Percentiles rank a stretch among this genome's conserved stretches.
Conservation (phyloP, 1,140 invertebrate genomes). For the Sipha flava region DNA sequence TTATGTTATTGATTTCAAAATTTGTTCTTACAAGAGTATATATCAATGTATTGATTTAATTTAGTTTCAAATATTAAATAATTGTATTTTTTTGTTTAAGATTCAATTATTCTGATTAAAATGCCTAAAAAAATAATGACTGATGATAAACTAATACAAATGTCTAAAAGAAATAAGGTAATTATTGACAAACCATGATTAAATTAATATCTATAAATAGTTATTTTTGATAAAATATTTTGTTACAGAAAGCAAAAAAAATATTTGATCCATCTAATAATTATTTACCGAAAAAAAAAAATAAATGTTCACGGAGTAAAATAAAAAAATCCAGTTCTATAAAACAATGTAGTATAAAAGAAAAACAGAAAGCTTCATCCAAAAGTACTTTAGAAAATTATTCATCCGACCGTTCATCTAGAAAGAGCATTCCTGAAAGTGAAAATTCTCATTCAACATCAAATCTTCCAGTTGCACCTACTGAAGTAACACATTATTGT, state of each 20-base stretch:
- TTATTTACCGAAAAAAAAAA: slow-evolving; percentile 2
- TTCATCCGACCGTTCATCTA: neutral
- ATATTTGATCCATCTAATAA: slow-evolving; percentile 19
- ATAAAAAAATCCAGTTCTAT: neutral
- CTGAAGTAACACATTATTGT: neutral
- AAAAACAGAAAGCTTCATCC: neutral
- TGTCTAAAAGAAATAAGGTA: slow-evolving; percentile 9
- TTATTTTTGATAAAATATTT: neutral
- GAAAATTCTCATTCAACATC: neutral
- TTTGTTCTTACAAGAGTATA: too few relatives aligned
- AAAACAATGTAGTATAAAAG: neutral
- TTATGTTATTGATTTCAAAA: too few relatives aligned
- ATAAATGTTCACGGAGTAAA: neutral
- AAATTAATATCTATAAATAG: neutral
- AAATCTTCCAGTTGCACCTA: neutral
- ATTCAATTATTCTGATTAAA: neutral
- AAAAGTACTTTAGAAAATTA: neutral
- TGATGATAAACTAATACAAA: neutral
- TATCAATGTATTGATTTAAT: too few relatives aligned
- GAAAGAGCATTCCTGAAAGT: neutral
- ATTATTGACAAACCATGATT: neutral
- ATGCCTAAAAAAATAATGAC: neutral
- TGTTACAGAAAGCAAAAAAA: neutral
- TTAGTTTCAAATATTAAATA: too few relatives aligned
- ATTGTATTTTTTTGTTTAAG: neutral